Base-by-base conservation (phyloP, 1,140 invertebrate genomes). In the Mercenaria mercenaria region DNA sequence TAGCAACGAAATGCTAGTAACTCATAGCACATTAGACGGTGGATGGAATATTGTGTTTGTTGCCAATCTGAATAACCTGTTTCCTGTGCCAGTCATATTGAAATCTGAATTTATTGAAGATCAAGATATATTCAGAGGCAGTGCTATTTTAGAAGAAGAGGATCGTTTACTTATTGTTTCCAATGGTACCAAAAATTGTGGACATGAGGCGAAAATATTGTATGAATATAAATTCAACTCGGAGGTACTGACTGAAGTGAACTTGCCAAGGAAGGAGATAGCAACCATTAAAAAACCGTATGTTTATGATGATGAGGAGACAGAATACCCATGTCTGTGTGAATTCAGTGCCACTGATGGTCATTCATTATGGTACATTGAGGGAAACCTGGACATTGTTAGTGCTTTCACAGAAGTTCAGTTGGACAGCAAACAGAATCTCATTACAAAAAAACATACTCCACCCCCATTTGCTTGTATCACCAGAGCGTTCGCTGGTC, bases 211-310 rank as follows among this genome's bases (percentile, higher is more conserved):
- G 8, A 77, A 87, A 79, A 32, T 87, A 11, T 47, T 79, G 37
- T 87, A 79, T 64, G 85, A 87, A 43, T 87, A 87, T 59, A 79
- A 79, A 26, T 87, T 87, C 56, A 77, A 87, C 32, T 87, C 85
- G 1, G 37, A 61, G 13, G 56, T 56, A 32, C 26, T 87, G 37
- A 79, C 56, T 10, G 52, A 77, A 8, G 18, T 76, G n/a, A 59
- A 47, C 37, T 34, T 47, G 11, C 41, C 50, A n/a, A n/a, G 50
- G 2, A 43, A 26, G 8, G 37, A 43, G 0, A 69, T 77, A 15
- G 13, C 50, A 1, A 61, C 74, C 20, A 87, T 59, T 20, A 23
- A 43, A 37, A 76, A 59, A 43, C 85, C 85, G 29, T 85, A 85
- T 76, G 43, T 52, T 56, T 56, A 77, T 47, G 72, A 79, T 64